Evolutionary conservation across 2,113 vertebrate species (phyloP).

Genomic region (Syrmaticus mikado): DNA sequence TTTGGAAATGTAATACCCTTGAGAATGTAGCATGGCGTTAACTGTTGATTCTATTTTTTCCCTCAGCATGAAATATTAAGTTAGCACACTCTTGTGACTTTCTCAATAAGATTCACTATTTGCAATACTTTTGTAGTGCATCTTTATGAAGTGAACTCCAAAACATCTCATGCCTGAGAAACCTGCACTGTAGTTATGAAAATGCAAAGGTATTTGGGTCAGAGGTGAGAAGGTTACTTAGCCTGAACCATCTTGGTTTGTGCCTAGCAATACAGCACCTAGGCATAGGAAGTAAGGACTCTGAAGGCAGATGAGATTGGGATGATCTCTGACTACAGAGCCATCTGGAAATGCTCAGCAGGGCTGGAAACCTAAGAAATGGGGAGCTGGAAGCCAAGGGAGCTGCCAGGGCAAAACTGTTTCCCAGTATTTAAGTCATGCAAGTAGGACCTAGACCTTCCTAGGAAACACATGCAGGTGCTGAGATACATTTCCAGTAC

Average conservation of each 20-base stretch:
- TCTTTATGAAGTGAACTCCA: not conserved
- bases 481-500: not conserved
- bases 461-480: not conserved
- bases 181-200: not conserved
- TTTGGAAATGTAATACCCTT: not conserved
- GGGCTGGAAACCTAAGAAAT: not conserved
- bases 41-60: not conserved
- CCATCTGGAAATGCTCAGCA: not conserved
- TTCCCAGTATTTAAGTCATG: not conserved
- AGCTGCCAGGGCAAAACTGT: not conserved
- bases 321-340: not conserved
- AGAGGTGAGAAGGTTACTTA: not conserved
- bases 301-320: not conserved
- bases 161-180: not conserved
- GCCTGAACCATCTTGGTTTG: not conserved
- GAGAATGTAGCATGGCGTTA: not conserved
- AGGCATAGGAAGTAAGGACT: not conserved
- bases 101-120: not conserved
- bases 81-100: not conserved
- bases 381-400: not conserved
- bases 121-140: not conserved
- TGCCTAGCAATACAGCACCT: rapidly evolving
- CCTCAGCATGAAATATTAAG: not conserved
- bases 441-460: not conserved
- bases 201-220: not conserved